A percentile compares a stretch with the other conserved stretches of the same genome.
These are phyloP conservation scores for Nemotelus pantherinus DNA, from an alignment of 2,888 invertebrate species.

Conservation along the genomic window DNA sequence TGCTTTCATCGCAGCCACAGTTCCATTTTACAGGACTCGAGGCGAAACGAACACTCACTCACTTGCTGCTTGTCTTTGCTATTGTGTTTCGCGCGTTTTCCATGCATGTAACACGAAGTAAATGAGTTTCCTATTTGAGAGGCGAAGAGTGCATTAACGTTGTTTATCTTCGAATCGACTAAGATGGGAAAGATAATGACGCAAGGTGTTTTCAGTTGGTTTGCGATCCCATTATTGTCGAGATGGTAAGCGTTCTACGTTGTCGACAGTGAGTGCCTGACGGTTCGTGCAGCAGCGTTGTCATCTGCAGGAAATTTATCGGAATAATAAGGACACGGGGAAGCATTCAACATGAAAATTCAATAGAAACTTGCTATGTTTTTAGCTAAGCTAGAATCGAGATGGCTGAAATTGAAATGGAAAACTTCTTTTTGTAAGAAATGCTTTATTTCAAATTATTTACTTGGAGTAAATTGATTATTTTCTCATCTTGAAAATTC, in stretches of 20 bases:
- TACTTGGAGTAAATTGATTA: no score
- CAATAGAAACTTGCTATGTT: constrained; percentile 1
- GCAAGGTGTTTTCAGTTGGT: constrained; percentile 29
- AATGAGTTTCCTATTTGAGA: constrained; percentile 20
- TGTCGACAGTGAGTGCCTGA: not conserved
- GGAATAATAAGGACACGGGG: constrained; percentile 13
- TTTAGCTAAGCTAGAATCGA: no score
- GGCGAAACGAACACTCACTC: not conserved
- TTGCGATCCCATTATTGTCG: not conserved
- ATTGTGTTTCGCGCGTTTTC: not conserved
- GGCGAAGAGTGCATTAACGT: constrained; percentile 32
- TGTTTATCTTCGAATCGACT: constrained; percentile 40
- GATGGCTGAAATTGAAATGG: no score
- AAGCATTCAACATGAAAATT: constrained; percentile 20
- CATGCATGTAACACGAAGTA: constrained; percentile 5
- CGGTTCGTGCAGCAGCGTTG: not conserved
- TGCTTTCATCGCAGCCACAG: not conserved
- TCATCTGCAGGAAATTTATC: not conserved
- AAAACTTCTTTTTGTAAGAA: no score
- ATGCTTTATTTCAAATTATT: no score
- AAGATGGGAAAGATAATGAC: constrained; percentile 31
- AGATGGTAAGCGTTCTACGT: not conserved
- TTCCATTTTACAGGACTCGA: not conserved
- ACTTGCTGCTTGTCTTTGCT: no score
- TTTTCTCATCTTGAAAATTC: no score